Evolutionary conservation across 2,797 vertebrate genomes (phyloP).

Genomic region (Squalus acanthias): DNA sequence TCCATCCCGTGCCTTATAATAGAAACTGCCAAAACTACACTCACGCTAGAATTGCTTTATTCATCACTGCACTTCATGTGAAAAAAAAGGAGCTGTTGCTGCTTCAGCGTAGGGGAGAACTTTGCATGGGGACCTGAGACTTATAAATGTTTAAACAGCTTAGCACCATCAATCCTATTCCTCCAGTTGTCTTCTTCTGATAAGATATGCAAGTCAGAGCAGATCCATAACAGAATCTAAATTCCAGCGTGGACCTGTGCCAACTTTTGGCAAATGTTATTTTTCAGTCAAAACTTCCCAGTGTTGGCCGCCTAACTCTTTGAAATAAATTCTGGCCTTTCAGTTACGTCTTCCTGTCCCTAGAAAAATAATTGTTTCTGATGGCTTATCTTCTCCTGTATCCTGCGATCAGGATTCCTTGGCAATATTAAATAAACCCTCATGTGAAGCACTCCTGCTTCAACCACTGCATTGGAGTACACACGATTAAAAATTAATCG

Average conservation of each 20-base stretch:
- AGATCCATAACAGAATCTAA: neutral
- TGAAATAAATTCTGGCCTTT: neutral
- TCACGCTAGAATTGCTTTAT: neutral
- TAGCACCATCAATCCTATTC: too few species aligned
- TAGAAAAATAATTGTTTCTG: neutral
- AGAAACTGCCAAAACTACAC: neutral
- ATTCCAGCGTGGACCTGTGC: neutral
- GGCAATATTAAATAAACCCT: neutral
- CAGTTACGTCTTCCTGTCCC: neutral
- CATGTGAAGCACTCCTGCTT: neutral
- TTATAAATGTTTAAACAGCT: neutral
- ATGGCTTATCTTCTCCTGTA: neutral
- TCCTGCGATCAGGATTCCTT: neutral
- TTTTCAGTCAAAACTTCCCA: neutral
- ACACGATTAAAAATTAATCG: neutral
- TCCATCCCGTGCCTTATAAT: neutral
- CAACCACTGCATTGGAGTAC: neutral
- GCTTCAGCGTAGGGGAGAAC: neutral
- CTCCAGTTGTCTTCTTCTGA: neutral
- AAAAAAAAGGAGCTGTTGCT: neutral
- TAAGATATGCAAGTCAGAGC: neutral
- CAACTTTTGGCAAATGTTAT: neutral
- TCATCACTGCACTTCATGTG: neutral
- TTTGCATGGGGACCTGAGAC: neutral
- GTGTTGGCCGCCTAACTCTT: neutral